Evolutionary conservation across 2,113 vertebrate species (phyloP).

Genomic region (Pollimyrus isidori): DNA sequence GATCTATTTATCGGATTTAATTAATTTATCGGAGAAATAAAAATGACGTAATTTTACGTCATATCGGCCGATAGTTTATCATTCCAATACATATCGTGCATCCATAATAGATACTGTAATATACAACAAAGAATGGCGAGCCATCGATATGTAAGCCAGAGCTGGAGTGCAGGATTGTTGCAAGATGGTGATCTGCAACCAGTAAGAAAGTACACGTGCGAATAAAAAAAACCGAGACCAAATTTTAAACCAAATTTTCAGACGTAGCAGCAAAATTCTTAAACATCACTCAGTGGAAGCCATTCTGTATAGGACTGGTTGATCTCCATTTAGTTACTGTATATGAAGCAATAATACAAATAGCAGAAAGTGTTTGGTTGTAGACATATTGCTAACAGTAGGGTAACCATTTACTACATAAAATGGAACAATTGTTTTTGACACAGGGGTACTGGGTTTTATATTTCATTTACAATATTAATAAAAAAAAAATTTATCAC

Average conservation of each 20-base stretch:
- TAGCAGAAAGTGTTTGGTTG: not conserved
- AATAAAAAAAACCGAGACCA: not conserved
- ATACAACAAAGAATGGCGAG: not conserved
- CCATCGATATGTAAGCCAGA: not conserved
- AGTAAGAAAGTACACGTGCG: not conserved
- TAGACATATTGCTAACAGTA: not conserved
- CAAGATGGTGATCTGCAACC: not conserved
- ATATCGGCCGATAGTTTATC: no score
- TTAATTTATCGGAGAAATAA: no score
- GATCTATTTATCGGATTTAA: no score
- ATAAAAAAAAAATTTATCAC: not conserved
- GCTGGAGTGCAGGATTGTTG: no score
- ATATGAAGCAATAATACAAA: not conserved
- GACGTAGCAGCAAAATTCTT: not conserved
- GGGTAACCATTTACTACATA: not conserved
- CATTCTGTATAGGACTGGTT: not conserved
- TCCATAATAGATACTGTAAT: not conserved
- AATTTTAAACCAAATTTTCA: not conserved
- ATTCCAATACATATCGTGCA: no score
- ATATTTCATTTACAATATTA: not conserved
- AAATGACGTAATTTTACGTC: no score
- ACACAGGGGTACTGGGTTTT: not conserved
- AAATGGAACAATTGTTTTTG: not conserved
- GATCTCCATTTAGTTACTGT: not conserved
- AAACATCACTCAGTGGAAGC: not conserved